Percentiles rank a stretch among this genome's conserved stretches.
Conservation (phyloP, 2,113 vertebrate species). For the Chrysochloris asiatica region DNA sequence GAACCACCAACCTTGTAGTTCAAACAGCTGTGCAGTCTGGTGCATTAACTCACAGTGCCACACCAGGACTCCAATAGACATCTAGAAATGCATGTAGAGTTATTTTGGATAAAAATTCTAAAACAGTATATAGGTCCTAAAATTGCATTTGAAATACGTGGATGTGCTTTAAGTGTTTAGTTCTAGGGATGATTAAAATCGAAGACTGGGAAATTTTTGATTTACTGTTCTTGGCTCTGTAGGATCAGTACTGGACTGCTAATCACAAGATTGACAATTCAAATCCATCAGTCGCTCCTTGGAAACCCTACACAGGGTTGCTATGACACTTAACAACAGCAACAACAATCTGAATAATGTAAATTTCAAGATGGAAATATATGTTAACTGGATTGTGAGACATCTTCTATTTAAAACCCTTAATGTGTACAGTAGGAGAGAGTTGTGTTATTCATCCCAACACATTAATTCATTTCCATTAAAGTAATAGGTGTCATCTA, state of each 20-base stretch:
- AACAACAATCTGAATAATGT: not conserved
- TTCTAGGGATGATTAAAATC: not conserved
- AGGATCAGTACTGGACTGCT: not conserved
- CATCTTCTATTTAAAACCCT: not conserved
- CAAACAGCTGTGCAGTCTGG: no score
- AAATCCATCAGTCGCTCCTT: no score
- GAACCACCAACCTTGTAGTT: no score
- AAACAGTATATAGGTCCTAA: not conserved
- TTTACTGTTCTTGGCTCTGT: no score
- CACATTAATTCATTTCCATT: not conserved
- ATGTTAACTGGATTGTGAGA: not conserved
- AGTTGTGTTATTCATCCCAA: no score
- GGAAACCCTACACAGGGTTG: no score
- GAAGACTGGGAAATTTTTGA: not conserved
- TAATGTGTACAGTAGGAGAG: not conserved
- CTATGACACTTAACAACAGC: no score
- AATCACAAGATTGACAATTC: no score
- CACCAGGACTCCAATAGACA: no score
- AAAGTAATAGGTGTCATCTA: not conserved
- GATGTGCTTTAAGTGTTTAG: not conserved
- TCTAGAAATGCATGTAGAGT: not conserved
- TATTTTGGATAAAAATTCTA: not conserved
- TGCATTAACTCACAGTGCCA: no score
- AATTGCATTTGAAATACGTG: not conserved
- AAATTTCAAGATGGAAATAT: not conserved